Evolutionary conservation across 2,797 vertebrate species (phyloP).

Genomic region (Chelon labrosus): DNA sequence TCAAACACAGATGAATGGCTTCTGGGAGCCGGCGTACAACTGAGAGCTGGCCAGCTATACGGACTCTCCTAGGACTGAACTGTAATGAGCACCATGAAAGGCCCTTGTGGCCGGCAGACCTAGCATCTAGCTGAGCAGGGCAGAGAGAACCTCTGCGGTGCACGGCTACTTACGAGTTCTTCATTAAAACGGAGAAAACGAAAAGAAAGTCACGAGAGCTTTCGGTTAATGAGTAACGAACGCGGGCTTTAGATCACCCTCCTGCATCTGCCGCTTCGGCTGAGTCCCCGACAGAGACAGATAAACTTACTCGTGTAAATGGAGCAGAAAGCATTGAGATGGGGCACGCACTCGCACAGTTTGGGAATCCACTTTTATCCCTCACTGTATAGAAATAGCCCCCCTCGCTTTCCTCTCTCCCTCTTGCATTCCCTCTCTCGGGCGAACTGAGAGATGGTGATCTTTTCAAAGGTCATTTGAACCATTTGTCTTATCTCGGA

Average conservation of each 20-base stretch:
- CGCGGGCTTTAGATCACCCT: background rate
- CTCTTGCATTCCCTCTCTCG: slow-evolving; percentile 40
- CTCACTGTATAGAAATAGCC: slow-evolving; percentile 59
- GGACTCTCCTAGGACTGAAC: slow-evolving; percentile 42
- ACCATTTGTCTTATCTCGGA: slow-evolving; percentile 78
- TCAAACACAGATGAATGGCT: slow-evolving; percentile 54
- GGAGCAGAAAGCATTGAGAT: slow-evolving; percentile 62
- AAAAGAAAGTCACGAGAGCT: slow-evolving; percentile 22
- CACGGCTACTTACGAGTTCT: slow-evolving; percentile 5
- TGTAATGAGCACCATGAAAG: slow-evolving; percentile 67
- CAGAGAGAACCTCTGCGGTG: slow-evolving; percentile 2
- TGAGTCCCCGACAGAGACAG: slow-evolving; percentile 60
- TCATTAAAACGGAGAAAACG: slow-evolving; percentile 35
- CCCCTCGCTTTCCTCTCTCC: slow-evolving; percentile 25
- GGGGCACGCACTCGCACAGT: slow-evolving; percentile 50
- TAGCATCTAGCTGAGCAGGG: slow-evolving; percentile 32
- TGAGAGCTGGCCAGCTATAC: slow-evolving; percentile 18
- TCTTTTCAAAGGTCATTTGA: slow-evolving; percentile 82
- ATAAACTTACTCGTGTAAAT: slow-evolving; percentile 69
- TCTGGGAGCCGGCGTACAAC: slow-evolving; percentile 36
- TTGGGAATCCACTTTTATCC: slow-evolving; percentile 75
- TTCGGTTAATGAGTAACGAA: slow-evolving; percentile 44
- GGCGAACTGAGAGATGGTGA: slow-evolving; percentile 70
- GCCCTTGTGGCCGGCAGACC: slow-evolving; percentile 24
- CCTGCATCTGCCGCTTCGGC: slow-evolving; percentile 22